Evolutionary conservation across 2,113 vertebrate species (phyloP).

Genomic region (Tyrannus savana): DNA sequence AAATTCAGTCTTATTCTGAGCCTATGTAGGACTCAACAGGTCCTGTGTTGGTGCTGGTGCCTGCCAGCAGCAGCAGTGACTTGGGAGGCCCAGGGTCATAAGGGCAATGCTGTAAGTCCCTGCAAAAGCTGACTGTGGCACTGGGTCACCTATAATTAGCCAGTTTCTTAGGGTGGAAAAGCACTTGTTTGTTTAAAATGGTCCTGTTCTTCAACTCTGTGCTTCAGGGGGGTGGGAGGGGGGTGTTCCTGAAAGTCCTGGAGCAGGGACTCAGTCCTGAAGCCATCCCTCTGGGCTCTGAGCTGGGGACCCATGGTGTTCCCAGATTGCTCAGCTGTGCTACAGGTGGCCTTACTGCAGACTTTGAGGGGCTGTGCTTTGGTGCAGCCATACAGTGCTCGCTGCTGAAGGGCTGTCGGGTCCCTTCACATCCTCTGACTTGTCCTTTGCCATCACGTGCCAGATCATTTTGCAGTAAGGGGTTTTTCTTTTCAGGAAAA

Average conservation of each 20-base stretch:
- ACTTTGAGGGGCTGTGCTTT: background rate
- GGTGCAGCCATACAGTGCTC: background rate
- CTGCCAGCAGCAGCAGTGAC: background rate
- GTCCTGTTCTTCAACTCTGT: background rate
- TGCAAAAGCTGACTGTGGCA: background rate
- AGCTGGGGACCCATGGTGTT: background rate
- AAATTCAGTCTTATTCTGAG: background rate
- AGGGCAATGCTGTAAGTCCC: background rate
- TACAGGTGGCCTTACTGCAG: background rate
- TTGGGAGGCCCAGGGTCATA: background rate
- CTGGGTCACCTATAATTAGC: background rate
- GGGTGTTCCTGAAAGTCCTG: rapidly evolving
- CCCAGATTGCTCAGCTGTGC: background rate
- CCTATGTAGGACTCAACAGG: background rate
- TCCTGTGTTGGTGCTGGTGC: background rate
- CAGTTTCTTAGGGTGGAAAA: background rate
- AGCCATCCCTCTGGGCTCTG: background rate
- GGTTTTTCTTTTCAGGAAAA: background rate
- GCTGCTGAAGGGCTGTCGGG: background rate
- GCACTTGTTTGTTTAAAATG: background rate
- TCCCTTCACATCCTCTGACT: background rate
- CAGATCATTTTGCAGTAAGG: background rate
- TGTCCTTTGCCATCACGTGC: rapidly evolving
- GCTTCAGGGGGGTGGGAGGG: rapidly evolving
- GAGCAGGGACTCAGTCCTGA: background rate